These are phyloP conservation scores for Battus philenor DNA, from an alignment of 1,140 invertebrate species.

Conservation along the genomic window DNA sequence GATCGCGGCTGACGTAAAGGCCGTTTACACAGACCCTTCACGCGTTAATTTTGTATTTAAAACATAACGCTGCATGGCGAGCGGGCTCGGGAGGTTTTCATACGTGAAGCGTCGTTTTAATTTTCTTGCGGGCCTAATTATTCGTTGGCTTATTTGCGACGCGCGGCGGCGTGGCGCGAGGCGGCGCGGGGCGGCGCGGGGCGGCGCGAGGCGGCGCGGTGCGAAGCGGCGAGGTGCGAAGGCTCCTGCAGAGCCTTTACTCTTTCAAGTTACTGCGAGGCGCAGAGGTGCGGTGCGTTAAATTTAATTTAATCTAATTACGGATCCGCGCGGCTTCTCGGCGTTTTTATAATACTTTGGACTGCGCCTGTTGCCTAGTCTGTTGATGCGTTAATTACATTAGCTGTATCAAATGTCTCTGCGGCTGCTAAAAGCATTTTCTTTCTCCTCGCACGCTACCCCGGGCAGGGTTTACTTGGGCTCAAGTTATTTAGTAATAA, in stretches of 20 bases:
- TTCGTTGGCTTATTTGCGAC: conserved; percentile 34
- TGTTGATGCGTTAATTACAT: no score
- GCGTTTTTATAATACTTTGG: conserved; percentile 4
- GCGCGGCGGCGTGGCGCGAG: conserved; percentile 15
- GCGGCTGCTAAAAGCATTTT: no score
- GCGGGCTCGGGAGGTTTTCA: background rate
- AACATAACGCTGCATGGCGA: no score
- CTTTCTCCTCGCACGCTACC: no score
- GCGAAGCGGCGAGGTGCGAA: conserved; percentile 15
- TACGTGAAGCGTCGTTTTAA: conserved; percentile 23
- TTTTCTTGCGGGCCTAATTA: conserved; percentile 50
- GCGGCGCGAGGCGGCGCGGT: conserved; percentile 7
- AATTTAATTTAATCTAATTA: conserved; percentile 17
- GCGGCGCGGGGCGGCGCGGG: conserved; percentile 8
- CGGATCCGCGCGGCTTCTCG: background rate
- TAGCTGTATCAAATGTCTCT: no score
- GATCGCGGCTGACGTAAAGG: no score
- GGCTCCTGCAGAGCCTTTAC: conserved; percentile 2
- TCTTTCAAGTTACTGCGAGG: conserved; percentile 28
- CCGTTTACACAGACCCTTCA: no score
- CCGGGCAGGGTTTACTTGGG: no score
- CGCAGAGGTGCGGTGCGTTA: conserved; percentile 6
- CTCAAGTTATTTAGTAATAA: no score
- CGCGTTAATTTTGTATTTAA: no score
- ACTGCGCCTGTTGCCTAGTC: no score